These are phyloP conservation scores for Tenthredo mesomela DNA, from an alignment of 2,888 invertebrate genomes.

Conservation along the genomic window DNA sequence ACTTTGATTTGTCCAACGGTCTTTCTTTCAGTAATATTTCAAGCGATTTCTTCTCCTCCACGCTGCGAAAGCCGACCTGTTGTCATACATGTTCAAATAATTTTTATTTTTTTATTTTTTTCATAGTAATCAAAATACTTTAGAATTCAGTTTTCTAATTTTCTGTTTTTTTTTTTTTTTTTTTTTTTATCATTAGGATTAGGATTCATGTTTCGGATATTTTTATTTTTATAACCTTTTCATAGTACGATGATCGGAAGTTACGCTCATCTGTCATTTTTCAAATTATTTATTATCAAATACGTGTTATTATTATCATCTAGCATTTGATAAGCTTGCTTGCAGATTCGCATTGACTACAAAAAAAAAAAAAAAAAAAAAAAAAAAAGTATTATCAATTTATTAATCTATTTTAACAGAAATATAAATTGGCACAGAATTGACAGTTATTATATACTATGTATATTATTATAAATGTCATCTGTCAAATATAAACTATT, in stretches of 20 bases:
- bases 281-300: not conserved
- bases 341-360: not conserved
- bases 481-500: slow-evolving; percentile 3
- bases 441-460: not conserved
- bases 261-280: slow-evolving; percentile 85
- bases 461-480: not conserved
- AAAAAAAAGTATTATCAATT: too few relatives aligned
- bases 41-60: slow-evolving; percentile 94
- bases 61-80: slow-evolving; percentile 90
- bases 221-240: slow-evolving; percentile 79
- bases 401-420: not conserved
- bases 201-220: not conserved
- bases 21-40: slow-evolving; percentile 94
- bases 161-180: too few relatives aligned
- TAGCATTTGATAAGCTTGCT: not conserved
- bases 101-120: not conserved
- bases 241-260: slow-evolving; percentile 90
- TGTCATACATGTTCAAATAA: slow-evolving; percentile 65
- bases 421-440: too few relatives aligned
- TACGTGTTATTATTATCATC: not conserved
- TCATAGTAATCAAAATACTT: too few relatives aligned
- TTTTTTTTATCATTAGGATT: not conserved
- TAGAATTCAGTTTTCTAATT: not conserved
- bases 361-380: too few relatives aligned
- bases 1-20: slow-evolving; percentile 87